These are phyloP conservation scores for Mythimna vitellina DNA, from an alignment of 2,888 invertebrate species.

Conservation along the genomic window DNA sequence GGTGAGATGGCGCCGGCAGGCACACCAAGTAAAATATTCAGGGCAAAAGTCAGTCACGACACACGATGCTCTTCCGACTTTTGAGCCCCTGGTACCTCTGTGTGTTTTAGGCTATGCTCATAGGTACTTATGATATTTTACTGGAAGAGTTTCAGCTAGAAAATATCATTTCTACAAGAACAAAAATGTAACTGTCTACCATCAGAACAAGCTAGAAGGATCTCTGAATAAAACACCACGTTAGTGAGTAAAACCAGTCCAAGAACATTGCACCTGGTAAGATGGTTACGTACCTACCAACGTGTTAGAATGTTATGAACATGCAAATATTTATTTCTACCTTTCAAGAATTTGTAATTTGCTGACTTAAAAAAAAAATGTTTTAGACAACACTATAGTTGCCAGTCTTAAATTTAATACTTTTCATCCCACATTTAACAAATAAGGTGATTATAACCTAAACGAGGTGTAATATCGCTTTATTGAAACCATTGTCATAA, in stretches of 20 bases:
- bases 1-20: constrained; percentile 77
- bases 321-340: neutral
- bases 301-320: neutral
- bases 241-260: neutral
- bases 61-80: constrained; percentile 74
- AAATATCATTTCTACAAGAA: constrained; percentile 9
- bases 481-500: constrained; percentile 43
- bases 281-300: neutral
- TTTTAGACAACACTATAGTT: too few species aligned
- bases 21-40: constrained; percentile 85
- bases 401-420: neutral
- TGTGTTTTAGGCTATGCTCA: constrained; percentile 53
- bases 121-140: constrained; percentile 35
- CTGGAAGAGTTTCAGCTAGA: constrained; percentile 36
- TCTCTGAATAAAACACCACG: constrained; percentile 25
- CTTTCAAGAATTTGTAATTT: neutral
- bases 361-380: neutral
- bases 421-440: neutral
- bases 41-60: constrained; percentile 89
- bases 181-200: neutral
- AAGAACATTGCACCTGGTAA: neutral
- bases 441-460: constrained; percentile 22
- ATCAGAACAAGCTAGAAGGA: neutral
- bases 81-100: constrained; percentile 70
- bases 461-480: constrained; percentile 42